Evolutionary conservation across 2,888 invertebrate species (phyloP).

Genomic region (Dioctria rufipes): DNA sequence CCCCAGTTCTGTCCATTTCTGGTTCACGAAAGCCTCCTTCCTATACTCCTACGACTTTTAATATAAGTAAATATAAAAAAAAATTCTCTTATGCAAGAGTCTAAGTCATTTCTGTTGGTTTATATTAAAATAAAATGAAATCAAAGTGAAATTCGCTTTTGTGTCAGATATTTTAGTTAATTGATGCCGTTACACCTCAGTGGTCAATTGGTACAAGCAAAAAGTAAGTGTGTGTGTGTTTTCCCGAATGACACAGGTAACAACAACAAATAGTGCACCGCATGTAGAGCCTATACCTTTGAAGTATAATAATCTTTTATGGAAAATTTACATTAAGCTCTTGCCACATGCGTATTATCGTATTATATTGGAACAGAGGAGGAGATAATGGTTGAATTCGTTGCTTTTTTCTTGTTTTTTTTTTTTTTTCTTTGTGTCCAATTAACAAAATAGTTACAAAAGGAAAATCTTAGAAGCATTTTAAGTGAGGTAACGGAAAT

Average conservation of each 20-base stretch:
- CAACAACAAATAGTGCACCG: constrained; percentile 3
- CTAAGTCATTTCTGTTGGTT: constrained; percentile 9
- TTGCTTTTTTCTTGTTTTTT: constrained; percentile 21
- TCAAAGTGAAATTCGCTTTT: constrained; percentile 24
- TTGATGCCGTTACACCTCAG: constrained; percentile 57
- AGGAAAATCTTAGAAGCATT: constrained; percentile 20
- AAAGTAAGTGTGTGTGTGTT: background rate
- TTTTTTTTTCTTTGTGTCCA: constrained; percentile 24
- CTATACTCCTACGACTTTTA: constrained; percentile 22
- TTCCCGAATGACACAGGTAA: background rate
- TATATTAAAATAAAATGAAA: constrained; percentile 24
- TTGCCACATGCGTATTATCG: constrained; percentile 24
- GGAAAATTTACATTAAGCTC: constrained; percentile 46
- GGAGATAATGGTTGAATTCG: background rate
- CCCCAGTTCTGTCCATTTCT: no score
- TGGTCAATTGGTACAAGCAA: constrained; percentile 56
- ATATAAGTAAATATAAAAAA: no score
- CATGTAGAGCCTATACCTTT: background rate
- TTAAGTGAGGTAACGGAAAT: constrained; percentile 20
- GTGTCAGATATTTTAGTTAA: constrained; percentile 53
- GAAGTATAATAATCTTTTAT: constrained; percentile 44
- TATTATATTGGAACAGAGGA: background rate
- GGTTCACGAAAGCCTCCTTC: background rate
- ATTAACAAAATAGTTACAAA: background rate
- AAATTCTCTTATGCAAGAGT: constrained; percentile 23